Percentiles rank a stretch among this genome's conserved stretches.
Evolutionary conservation across 2,797 vertebrate genomes (phyloP).

Genomic region (Margarornis squamiger): DNA sequence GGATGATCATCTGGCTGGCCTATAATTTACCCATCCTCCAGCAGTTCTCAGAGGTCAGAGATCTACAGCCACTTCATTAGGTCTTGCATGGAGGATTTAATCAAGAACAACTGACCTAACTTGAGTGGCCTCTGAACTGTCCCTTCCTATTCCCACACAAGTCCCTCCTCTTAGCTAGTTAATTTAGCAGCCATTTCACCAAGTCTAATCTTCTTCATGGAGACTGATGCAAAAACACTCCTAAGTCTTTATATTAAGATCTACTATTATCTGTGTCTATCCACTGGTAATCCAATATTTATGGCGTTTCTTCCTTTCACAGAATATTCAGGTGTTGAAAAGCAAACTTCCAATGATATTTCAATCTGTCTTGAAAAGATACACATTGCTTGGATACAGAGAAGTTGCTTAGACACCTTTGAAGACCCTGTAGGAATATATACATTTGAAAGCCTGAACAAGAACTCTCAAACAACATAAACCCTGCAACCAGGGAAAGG

Average conservation of each 20-base stretch:
- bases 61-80: not conserved
- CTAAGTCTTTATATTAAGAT: not conserved
- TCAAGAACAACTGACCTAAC: not conserved
- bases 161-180: not conserved
- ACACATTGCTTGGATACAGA: not conserved
- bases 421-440: not conserved
- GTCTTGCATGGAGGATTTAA: rapidly evolving
- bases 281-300: rapidly evolving
- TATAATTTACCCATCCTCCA: not conserved
- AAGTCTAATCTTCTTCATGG: not conserved
- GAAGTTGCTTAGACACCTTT: not conserved
- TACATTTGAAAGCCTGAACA: not conserved
- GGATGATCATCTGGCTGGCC: not conserved
- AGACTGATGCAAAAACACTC: not conserved
- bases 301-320: not conserved
- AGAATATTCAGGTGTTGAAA: not conserved
- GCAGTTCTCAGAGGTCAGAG: not conserved
- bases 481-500: not conserved
- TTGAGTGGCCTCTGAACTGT: not conserved
- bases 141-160: not conserved
- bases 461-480: not conserved
- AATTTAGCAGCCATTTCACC: not conserved
- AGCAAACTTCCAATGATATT: not conserved
- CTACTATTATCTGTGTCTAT: not conserved
- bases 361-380: not conserved